Conservation (phyloP, 30 jellyfish, hydroid and myxozoan species). For the Clytia hemisphaerica region DNA sequence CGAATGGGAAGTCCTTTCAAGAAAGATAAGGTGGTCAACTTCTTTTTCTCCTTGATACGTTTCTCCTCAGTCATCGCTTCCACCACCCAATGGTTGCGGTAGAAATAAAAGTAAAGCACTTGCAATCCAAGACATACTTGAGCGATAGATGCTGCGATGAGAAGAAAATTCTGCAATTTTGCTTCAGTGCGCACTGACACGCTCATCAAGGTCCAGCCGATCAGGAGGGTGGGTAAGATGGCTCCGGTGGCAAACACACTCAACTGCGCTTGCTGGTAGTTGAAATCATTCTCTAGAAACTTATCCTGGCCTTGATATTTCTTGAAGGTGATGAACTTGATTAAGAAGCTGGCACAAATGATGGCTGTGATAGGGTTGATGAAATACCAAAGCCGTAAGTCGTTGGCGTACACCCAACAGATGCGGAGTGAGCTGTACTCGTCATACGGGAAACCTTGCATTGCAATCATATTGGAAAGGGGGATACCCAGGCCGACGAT, state of each 20-base stretch:
- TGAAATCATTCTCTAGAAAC: constrained; percentile 54
- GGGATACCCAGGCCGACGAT: constrained; percentile 90
- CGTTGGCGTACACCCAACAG: constrained; percentile 84
- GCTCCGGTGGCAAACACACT: constrained; percentile 67
- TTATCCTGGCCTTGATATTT: constrained; percentile 45
- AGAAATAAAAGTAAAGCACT: constrained; percentile 66
- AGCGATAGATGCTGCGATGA: constrained; percentile 57
- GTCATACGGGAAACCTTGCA: constrained; percentile 61
- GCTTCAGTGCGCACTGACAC: constrained; percentile 44
- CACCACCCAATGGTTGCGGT: constrained; percentile 79
- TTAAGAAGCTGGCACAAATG: constrained; percentile 34
- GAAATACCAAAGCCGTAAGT: constrained; percentile 64
- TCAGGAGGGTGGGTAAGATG: constrained; percentile 56
- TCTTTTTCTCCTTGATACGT: constrained; percentile 22
- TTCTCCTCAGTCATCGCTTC: constrained; percentile 8
- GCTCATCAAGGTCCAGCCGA: constrained; percentile 65
- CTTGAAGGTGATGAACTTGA: constrained; percentile 56
- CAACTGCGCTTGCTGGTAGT: constrained; percentile 84
- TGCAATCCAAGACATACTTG: constrained; percentile 51
- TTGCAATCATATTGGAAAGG: constrained; percentile 56
- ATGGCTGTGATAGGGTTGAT: constrained; percentile 68
- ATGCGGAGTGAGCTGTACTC: constrained; percentile 40
- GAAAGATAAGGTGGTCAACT: not conserved
- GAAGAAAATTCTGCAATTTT: constrained; percentile 27
- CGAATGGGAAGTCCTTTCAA: constrained; percentile 21